Conservation (phyloP, 2,113 vertebrate species). For the Chloebia gouldiae region DNA sequence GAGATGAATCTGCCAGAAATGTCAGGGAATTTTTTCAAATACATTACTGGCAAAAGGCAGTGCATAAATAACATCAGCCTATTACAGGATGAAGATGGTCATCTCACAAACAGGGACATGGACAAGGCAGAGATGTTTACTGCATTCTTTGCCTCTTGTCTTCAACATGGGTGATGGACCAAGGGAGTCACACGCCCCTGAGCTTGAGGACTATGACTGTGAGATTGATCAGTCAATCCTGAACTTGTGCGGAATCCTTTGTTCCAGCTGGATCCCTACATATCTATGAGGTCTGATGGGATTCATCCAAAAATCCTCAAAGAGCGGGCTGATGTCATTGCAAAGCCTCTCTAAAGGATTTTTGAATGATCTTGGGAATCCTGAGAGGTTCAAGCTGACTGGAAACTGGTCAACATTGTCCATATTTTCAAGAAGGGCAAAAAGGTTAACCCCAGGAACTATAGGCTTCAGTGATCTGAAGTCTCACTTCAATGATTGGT, state of each 20-base stretch:
- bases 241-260: neutral
- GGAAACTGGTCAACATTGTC: neutral
- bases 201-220: neutral
- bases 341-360: neutral
- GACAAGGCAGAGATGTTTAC: neutral
- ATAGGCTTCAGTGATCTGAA: neutral
- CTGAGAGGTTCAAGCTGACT: neutral
- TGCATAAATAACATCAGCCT: neutral
- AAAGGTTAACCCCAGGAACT: neutral
- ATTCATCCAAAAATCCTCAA: neutral
- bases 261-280: neutral
- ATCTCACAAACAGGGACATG: neutral
- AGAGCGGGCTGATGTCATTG: rapidly evolving
- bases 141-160: neutral
- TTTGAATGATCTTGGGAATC: neutral
- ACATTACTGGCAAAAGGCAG: neutral
- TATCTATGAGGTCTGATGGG: neutral
- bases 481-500: neutral
- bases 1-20: neutral
- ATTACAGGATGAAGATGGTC: neutral
- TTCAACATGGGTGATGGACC: neutral
- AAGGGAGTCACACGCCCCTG: neutral
- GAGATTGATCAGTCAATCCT: rapidly evolving
- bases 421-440: neutral
- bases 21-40: neutral